A percentile compares a stretch with the other conserved stretches of the same genome.
These are phyloP conservation scores for Cryptotermes secundus DNA, from an alignment of 1,140 invertebrate genomes.

Conservation along the genomic window DNA sequence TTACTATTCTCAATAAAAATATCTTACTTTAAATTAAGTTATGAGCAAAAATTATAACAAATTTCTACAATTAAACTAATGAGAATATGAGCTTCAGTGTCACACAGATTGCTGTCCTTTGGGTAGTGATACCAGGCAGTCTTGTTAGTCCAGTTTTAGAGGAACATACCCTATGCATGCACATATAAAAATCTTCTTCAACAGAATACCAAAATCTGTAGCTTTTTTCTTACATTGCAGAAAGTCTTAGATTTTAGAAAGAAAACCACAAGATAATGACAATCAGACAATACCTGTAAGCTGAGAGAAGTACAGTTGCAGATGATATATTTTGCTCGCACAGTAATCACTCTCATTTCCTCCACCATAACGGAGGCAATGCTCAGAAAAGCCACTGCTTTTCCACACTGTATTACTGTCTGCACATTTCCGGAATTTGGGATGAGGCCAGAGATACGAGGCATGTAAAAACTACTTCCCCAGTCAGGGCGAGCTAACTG, in stretches of 20 bases:
- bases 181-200: no score
- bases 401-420: background rate
- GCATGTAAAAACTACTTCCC: conserved; percentile 61
- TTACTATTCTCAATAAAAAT: no score
- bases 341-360: conserved; percentile 33
- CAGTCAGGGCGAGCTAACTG: conserved; percentile 56
- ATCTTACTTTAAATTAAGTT: no score
- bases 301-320: conserved; percentile 39
- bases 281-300: background rate
- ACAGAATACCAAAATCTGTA: no score
- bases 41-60: no score
- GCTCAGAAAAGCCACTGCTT: conserved; percentile 21
- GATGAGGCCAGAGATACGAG: conserved; percentile 56
- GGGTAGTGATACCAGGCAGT: no score
- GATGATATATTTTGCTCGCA: conserved; percentile 34
- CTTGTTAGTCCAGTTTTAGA: no score
- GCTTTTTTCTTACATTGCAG: no score
- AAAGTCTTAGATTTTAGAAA: background rate
- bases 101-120: no score
- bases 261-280: background rate
- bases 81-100: no score
- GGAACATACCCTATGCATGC: no score
- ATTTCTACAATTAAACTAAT: no score
- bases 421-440: conserved; percentile 51
- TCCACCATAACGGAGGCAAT: conserved; percentile 32